Base-by-base conservation (phyloP, 2,113 vertebrate species). In the Malurus cyaneus region DNA sequence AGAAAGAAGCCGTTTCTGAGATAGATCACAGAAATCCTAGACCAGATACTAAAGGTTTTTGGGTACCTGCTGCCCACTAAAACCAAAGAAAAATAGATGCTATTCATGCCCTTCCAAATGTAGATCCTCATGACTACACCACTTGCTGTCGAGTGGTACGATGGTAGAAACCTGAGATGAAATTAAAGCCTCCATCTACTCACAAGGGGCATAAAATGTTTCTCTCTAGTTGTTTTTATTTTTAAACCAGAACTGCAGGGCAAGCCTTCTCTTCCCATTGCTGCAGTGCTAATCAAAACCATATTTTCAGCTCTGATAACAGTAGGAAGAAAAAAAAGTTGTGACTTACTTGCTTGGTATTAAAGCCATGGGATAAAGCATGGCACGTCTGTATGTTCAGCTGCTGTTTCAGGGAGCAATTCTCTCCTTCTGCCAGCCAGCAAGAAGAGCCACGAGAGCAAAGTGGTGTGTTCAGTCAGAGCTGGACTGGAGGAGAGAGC, bases 151-250 rank as follows among this genome's bases (percentile, higher is more conserved):
- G 46, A 65, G 24, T 23, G 31, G 78, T 90, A 64, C 1, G 56
- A 81, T 31, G 39, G 44, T 44, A 64, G 86, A 89, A 94, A 86
- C 53, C 18, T 47, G 42, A 93, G 88, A 86, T 57, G 53, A 93
- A 95, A 96, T 92, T 86, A 95, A 89, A 94, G 59, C 62, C 70
- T 77, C 66, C 29, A 29, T 54, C 42, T 39, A 52, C 52, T 64
- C 50, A 80, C 54, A 62, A 57, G 18, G 34, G 36, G 25, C 39
- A 52, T 29, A 74, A 71, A 86, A 67, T 94, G 28, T 83, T 93
- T 88, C 84, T 49, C 69, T 72, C n/a, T 36, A 28, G 41, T 34
- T 87, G 57, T 61, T 93, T 92, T 87, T 80, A 72, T 77, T 88
- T 87, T 89, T 66, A 64, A 93, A 86, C 14, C 49, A 90, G 74